phyloP scores from a whole-genome alignment of 2,888 invertebrate genomes.

The Drosophila planitibia region DNA sequence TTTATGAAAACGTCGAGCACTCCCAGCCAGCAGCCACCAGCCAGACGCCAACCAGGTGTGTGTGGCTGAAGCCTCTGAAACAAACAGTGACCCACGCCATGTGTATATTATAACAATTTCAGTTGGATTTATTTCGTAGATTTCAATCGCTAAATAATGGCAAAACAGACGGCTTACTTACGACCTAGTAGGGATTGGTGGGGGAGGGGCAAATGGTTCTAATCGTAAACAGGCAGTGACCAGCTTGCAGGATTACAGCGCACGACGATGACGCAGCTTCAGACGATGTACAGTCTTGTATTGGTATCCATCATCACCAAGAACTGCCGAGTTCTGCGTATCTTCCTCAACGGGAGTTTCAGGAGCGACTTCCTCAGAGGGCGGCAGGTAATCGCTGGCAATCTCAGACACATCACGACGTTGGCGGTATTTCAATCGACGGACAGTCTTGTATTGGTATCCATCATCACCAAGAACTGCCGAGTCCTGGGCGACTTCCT shows the following conservation, averaged over 20 bases:
- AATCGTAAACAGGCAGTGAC: constrained; percentile 62
- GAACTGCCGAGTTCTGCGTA: constrained; percentile 52
- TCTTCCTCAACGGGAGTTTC: constrained; percentile 52
- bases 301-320: constrained; percentile 67
- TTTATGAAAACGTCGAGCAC: constrained; percentile 74
- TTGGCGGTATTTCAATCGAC: constrained; percentile 72
- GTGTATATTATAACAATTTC: constrained; percentile 73
- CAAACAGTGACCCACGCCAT: constrained; percentile 42
- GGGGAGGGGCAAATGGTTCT: constrained; percentile 50
- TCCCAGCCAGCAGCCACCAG: constrained; percentile 32
- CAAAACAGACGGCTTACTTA: constrained; percentile 67
- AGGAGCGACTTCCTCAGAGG: constrained; percentile 51
- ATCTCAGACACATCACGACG: constrained; percentile 77
- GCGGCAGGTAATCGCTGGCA: constrained; percentile 64
- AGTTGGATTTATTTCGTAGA: constrained; percentile 75
- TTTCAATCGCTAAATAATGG: constrained; percentile 78
- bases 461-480: constrained; percentile 62
- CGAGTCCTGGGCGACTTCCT: constrained; percentile 40
- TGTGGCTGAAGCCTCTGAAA: constrained; percentile 23
- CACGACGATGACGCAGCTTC: constrained; percentile 76
- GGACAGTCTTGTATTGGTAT: constrained; percentile 75
- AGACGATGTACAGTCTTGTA: constrained; percentile 79
- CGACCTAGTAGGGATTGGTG: constrained; percentile 62
- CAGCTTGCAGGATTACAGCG: constrained; percentile 57
- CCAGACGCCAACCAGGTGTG: constrained; percentile 38